Percentiles rank a stretch among this genome's conserved stretches.
Conservation (phyloP, 2,888 invertebrate species). For the Ditula angustiorana region DNA sequence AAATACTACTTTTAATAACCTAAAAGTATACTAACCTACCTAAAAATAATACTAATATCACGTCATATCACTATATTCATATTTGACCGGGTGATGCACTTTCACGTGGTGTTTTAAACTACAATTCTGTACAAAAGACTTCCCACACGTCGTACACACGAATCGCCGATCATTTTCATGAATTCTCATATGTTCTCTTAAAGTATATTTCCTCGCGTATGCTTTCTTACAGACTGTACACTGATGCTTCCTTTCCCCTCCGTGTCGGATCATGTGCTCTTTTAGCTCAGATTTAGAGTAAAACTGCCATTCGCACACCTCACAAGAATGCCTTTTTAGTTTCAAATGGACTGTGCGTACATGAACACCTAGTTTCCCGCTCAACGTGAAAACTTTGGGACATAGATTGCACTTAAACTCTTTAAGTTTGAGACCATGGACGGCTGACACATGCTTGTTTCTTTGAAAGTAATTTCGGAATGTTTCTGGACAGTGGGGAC, state of each 20-base stretch:
- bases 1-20: neutral
- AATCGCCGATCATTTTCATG: slow-evolving; percentile 75
- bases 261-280: slow-evolving; percentile 82
- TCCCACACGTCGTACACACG: slow-evolving; percentile 68
- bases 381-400: slow-evolving; percentile 69
- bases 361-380: slow-evolving; percentile 73
- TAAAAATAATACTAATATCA: slow-evolving; percentile 13
- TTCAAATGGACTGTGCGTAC: slow-evolving; percentile 75
- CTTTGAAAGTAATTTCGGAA: slow-evolving; percentile 77
- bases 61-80: slow-evolving; percentile 29
- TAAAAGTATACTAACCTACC: neutral
- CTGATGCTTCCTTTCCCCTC: slow-evolving; percentile 79
- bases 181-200: slow-evolving; percentile 76
- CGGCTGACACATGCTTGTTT: slow-evolving; percentile 68
- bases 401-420: slow-evolving; percentile 75
- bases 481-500: slow-evolving; percentile 72
- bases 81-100: slow-evolving; percentile 64
- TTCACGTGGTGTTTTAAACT: slow-evolving; percentile 73
- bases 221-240: slow-evolving; percentile 81
- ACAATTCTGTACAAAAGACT: slow-evolving; percentile 73
- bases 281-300: slow-evolving; percentile 83
- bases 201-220: slow-evolving; percentile 76
- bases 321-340: slow-evolving; percentile 73
- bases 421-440: slow-evolving; percentile 72
- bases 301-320: slow-evolving; percentile 82